Conservation (phyloP, 2,113 vertebrate genomes). For the Camelus bactrianus region DNA sequence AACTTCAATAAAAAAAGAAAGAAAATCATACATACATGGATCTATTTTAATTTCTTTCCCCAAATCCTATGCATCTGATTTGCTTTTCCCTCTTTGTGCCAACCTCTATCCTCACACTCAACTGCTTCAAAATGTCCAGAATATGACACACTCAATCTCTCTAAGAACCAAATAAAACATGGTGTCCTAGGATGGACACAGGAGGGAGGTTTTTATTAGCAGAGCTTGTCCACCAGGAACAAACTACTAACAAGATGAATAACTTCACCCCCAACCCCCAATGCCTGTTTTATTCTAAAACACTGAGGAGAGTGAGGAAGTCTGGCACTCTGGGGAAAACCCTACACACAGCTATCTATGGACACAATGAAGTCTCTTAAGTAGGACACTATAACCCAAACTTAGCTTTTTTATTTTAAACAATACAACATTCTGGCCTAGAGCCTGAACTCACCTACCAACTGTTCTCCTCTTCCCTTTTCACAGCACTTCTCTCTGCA, state of each 20-base stretch:
- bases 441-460: not conserved
- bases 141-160: not conserved
- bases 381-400: not conserved
- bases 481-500: not conserved
- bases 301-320: not conserved
- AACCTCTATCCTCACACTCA: not conserved
- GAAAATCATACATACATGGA: not conserved
- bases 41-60: not conserved
- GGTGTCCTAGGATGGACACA: not conserved
- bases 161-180: not conserved
- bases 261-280: not conserved
- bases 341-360: not conserved
- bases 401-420: not conserved
- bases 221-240: not conserved
- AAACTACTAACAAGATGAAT: not conserved
- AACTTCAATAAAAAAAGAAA: not conserved
- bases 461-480: not conserved
- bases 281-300: not conserved
- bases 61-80: not conserved
- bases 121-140: conserved; percentile 18
- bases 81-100: not conserved
- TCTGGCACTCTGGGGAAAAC: not conserved
- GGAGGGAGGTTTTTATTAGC: conserved; percentile 31
- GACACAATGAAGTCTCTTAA: not conserved
- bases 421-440: not conserved